Evolutionary conservation across 2,888 invertebrate species (phyloP), one percentile per base, ranked within the genome.

Genomic region (Eupeodes latifasciatus): DNA sequence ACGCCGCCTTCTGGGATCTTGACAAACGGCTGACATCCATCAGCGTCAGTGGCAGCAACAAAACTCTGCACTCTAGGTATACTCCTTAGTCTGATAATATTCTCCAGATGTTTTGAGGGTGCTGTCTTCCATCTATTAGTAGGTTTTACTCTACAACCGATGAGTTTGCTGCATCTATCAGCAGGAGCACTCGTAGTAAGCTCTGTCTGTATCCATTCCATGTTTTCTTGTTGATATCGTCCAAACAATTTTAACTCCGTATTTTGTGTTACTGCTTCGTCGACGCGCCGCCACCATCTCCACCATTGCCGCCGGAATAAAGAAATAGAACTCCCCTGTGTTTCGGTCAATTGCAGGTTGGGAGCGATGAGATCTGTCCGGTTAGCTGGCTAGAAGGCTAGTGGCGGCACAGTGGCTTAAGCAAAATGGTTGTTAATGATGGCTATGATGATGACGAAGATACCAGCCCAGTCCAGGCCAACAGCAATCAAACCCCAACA

Each of bases 1-100:
- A 55, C 76, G 57, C 77, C 62, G 78, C 67, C 82, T 81, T 74
- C 49, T 67, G 75, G 47, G 79, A 86, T 83, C 86, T 83, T 86
- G 86, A 86, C 86, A 86, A 86, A 83, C 86, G 83, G 86, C 83
- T 83, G 82, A 86, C 82, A 86, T 86, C 78, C 82, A 82, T 83
- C 86, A 83, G 83, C 79, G 83, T 86, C 86, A 82, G 76, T 67
- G 44, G 76, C 69, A 62, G 34, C 71, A 57, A 53, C 53, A 74
- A 19, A 57, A 59, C 59, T 75, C 40, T 74, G 57, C 53, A 53
- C 64, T 27, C 27, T 57, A 19, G 14, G 57, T 72, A 27, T 27
- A 78, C 82, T 86, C 78, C 85, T 78, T 86, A 49, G 74, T 69
- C 67, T 81, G 78, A 59, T 86, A 82, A 86, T 86, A 86, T 67